Percentiles rank a stretch among this genome's conserved stretches.
Evolutionary conservation across 2,797 vertebrate species (phyloP).

Genomic region (Capromys pilorides): DNA sequence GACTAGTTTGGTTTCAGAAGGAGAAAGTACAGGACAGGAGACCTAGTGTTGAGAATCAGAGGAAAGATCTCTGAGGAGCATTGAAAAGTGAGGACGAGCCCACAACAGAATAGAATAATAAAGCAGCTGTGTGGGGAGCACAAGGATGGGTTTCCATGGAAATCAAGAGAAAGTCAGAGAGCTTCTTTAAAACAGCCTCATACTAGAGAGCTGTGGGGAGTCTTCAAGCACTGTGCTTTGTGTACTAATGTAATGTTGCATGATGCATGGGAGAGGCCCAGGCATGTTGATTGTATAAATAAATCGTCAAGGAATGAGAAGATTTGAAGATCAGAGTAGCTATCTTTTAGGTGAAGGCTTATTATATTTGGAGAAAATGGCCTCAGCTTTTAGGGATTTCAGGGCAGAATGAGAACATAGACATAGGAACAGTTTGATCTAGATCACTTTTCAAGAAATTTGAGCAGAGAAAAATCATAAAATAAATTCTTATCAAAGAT

Average conservation of each 20-base stretch:
- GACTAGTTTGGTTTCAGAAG: conserved; percentile 39
- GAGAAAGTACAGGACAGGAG: neutral
- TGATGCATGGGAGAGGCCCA: neutral
- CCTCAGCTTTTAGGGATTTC: neutral
- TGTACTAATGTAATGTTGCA: conserved; percentile 23
- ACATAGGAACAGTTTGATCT: neutral
- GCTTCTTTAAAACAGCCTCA: conserved; percentile 40
- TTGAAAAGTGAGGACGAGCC: neutral
- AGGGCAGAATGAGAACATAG: neutral
- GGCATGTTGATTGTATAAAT: conserved; percentile 4
- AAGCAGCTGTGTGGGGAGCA: neutral
- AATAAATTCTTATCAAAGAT: neutral
- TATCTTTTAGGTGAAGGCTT: neutral
- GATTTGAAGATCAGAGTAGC: neutral
- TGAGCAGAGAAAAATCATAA: conserved; percentile 14
- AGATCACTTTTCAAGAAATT: neutral
- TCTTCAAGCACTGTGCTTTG: conserved; percentile 25
- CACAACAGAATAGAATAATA: conserved; percentile 30
- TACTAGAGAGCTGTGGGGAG: neutral
- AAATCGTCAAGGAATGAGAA: neutral
- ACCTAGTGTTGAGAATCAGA: neutral
- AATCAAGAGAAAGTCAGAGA: conserved; percentile 56
- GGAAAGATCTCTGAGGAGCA: neutral
- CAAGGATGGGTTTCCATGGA: conserved; percentile 46
- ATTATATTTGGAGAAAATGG: neutral